Conservation (phyloP, 2,113 vertebrate genomes). For the Sialia sialis region DNA sequence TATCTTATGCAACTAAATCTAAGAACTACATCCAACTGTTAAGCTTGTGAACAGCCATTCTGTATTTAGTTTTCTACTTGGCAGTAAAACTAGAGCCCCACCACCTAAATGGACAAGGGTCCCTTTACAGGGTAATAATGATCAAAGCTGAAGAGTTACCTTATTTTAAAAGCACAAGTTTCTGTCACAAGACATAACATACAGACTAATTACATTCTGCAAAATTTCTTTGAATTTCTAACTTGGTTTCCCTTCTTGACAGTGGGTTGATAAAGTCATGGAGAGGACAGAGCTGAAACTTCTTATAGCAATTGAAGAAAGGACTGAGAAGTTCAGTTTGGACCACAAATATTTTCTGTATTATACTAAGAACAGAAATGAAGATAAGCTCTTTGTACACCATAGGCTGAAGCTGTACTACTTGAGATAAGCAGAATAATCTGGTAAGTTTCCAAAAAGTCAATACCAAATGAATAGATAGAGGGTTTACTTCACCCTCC, state of each 20-base stretch:
- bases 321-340: background rate
- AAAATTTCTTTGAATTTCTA: background rate
- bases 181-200: background rate
- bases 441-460: background rate
- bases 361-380: background rate
- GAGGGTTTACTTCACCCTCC: background rate
- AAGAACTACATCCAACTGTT: background rate
- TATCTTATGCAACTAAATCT: background rate
- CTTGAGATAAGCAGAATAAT: slow-evolving; percentile 40
- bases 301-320: background rate
- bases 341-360: background rate
- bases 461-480: slow-evolving; percentile 37
- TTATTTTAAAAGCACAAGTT: background rate
- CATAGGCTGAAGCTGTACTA: background rate
- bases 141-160: background rate
- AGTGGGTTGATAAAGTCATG: background rate
- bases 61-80: background rate
- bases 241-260: background rate
- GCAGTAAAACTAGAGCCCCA: background rate
- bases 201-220: background rate
- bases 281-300: background rate
- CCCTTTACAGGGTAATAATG: background rate
- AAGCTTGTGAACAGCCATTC: background rate
- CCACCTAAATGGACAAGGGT: background rate
- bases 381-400: background rate